A percentile compares a stretch with the other conserved stretches of the same genome.
Evolutionary conservation across 2,113 vertebrate species (phyloP).

Genomic region (Neogobius melanostomus): DNA sequence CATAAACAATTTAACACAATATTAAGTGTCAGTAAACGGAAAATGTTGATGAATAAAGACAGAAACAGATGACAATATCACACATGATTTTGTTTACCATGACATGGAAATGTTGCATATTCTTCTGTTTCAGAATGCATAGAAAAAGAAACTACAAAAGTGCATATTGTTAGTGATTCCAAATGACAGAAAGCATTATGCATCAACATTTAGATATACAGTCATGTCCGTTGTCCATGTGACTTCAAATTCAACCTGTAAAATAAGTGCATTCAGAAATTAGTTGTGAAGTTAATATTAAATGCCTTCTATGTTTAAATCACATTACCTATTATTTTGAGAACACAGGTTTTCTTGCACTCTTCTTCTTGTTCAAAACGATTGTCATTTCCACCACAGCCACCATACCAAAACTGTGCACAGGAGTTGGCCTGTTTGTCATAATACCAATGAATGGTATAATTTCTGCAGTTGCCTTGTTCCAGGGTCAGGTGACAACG

Average conservation of each 20-base stretch:
- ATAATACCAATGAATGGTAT: slow-evolving; percentile 83
- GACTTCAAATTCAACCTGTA: slow-evolving; percentile 56
- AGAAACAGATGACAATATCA: background rate
- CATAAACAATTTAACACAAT: slow-evolving; percentile 10
- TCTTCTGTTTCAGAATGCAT: background rate
- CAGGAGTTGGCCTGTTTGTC: slow-evolving; percentile 85
- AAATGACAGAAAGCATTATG: slow-evolving; percentile 19
- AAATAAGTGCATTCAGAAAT: background rate
- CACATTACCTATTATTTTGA: slow-evolving; percentile 64
- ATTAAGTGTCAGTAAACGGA: background rate
- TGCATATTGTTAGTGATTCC: slow-evolving; percentile 26
- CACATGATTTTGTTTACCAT: background rate
- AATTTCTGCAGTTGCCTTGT: slow-evolving; percentile 81
- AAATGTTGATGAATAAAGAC: background rate
- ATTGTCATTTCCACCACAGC: slow-evolving; percentile 83
- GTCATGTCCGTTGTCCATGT: slow-evolving; percentile 4
- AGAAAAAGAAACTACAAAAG: slow-evolving; percentile 10
- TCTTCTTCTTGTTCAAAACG: slow-evolving; percentile 82
- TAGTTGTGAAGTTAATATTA: background rate
- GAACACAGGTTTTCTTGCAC: slow-evolving; percentile 79
- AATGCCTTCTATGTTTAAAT: background rate
- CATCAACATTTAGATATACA: slow-evolving; percentile 15
- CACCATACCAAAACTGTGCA: slow-evolving; percentile 88
- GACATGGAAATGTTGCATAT: background rate
- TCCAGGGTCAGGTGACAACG: slow-evolving; percentile 74